These are phyloP conservation scores for Drosophila ironensis DNA, from an alignment of 1,140 invertebrate species.

Conservation along the genomic window DNA sequence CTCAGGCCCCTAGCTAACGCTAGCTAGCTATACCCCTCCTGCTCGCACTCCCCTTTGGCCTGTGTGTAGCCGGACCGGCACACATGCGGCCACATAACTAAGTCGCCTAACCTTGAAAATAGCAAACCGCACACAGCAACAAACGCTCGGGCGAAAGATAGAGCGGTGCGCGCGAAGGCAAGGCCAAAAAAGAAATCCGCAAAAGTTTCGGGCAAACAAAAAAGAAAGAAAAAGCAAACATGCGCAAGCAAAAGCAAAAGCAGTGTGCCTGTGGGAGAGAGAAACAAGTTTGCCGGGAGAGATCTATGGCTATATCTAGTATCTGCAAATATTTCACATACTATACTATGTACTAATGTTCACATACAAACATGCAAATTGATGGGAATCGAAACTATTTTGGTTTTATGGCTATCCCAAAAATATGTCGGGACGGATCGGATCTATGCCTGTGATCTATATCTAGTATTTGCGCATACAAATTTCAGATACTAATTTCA, in stretches of 20 bases:
- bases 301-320: too few species aligned
- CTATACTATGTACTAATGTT: too few species aligned
- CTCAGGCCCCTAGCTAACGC: neutral
- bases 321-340: too few species aligned
- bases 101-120: slow-evolving; percentile 78
- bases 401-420: too few species aligned
- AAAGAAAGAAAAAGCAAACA: slow-evolving; percentile 21
- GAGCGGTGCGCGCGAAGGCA: slow-evolving; percentile 30
- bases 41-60: neutral
- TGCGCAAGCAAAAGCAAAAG: neutral
- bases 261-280: neutral
- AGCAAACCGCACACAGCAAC: slow-evolving; percentile 57
- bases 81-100: slow-evolving; percentile 43
- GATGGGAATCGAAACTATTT: too few species aligned
- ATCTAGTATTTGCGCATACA: too few species aligned
- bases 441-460: too few species aligned
- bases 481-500: too few species aligned
- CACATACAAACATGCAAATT: too few species aligned
- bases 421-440: too few species aligned
- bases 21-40: too few species aligned
- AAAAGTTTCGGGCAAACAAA: slow-evolving; percentile 39
- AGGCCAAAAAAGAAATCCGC: slow-evolving; percentile 35
- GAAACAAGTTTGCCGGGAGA: slow-evolving; percentile 31
- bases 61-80: neutral
- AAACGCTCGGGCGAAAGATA: neutral